These are phyloP conservation scores for Dryobates pubescens DNA, from an alignment of 2,797 vertebrate species.

Conservation along the genomic window DNA sequence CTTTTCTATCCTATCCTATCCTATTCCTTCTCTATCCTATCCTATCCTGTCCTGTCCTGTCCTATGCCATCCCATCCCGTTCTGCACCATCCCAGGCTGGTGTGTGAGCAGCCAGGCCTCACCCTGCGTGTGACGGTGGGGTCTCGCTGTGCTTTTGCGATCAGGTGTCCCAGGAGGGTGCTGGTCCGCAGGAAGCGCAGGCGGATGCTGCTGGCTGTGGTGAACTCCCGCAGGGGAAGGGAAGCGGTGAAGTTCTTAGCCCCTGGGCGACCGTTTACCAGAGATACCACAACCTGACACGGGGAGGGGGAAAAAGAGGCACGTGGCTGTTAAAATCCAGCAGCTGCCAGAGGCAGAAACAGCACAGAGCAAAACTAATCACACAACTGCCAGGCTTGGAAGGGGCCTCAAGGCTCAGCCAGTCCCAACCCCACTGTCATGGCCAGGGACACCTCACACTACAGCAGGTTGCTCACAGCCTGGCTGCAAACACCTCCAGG, in stretches of 20 bases:
- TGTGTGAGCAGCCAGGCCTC: slow-evolving; percentile 54
- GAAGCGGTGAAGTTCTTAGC: slow-evolving; percentile 89
- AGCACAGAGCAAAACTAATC: too few species aligned
- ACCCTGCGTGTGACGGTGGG: slow-evolving; percentile 91
- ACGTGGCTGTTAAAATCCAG: slow-evolving; percentile 12
- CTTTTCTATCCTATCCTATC: too few species aligned
- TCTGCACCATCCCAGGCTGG: too few species aligned
- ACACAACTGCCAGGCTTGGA: too few species aligned
- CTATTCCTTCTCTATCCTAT: too few species aligned
- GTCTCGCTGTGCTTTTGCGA: slow-evolving; percentile 90
- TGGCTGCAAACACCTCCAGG: too few species aligned
- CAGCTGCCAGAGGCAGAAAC: background rate
- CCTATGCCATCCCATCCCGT: too few species aligned
- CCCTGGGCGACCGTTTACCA: slow-evolving; percentile 90
- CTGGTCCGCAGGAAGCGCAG: slow-evolving; percentile 89
- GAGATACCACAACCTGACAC: slow-evolving; percentile 88
- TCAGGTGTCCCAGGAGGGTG: slow-evolving; percentile 91
- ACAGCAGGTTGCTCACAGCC: too few species aligned
- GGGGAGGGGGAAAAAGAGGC: background rate
- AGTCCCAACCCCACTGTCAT: too few species aligned
- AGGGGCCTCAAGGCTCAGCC: too few species aligned
- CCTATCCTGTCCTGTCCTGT: too few species aligned
- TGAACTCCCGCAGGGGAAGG: slow-evolving; percentile 86
- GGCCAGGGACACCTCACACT: too few species aligned
- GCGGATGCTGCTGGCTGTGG: slow-evolving; percentile 91